Base-by-base conservation (phyloP, 2,888 invertebrate genomes). In the Morpho deidamia region DNA sequence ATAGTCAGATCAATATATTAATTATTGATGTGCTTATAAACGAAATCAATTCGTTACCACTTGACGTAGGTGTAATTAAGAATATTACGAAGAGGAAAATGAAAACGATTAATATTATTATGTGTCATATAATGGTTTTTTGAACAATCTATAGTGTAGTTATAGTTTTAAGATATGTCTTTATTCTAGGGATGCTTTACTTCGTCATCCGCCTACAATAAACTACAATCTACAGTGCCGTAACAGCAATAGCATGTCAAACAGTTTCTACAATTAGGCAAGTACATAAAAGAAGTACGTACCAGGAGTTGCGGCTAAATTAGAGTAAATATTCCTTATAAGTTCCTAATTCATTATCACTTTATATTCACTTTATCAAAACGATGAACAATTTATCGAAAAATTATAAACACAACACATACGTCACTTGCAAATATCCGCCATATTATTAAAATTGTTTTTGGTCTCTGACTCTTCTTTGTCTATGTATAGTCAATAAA, bases 331-430 rank as follows among this genome's bases (percentile, higher is more conserved):
- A 42, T 51, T 41, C 12, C 23, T 46, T 44, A 44, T 50, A 53
- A 50, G 45, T 38, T 52, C 47, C 40, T 44, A 83, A 75, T 79
- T 77, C 82, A 85, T 79, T 66, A 72, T 78, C 63, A 71, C 69
- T 69, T 72, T 78, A 79, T 76, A 66, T 58, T n/a, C 66, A 69
- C 66, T 66, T 62, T 61, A 62, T 23, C 60, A 69, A 69, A 68
- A 63, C 69, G 68, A 68, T 70, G 63, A 1, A 23, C 23, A 23
- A 23, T 23, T 23, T 23, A 23, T 23, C 23, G 23, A 61, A 70
- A 78, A 74, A 76, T 79, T 72, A 82, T 81, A 85, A 85, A 85
- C 81, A 86, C 83, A 69, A 83, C 83, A 85, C 82, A 85, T 85
- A 88, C 88, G 87, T 88, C 88, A 88, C 79, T 83, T 73, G 71